These are phyloP conservation scores for Baccha elongata DNA, from an alignment of 2,888 invertebrate species.

Conservation along the genomic window DNA sequence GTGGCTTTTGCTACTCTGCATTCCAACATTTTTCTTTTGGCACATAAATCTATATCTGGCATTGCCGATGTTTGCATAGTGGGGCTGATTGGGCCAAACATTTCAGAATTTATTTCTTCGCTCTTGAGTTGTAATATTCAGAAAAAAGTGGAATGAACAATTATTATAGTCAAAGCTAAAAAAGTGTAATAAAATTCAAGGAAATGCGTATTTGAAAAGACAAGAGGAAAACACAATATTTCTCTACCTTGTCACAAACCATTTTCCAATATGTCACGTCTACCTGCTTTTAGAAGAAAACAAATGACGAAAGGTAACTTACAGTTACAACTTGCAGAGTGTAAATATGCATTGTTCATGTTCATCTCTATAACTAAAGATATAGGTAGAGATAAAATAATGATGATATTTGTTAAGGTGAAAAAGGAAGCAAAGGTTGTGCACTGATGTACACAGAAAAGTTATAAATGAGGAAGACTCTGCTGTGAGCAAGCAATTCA, in stretches of 20 bases:
- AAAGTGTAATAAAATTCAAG: background rate
- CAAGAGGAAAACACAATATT: slow-evolving; percentile 26
- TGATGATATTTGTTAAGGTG: background rate
- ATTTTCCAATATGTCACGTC: slow-evolving; percentile 32
- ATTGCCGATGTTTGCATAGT: slow-evolving; percentile 9
- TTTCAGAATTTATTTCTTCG: background rate
- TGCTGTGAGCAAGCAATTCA: background rate
- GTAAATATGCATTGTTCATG: slow-evolving; percentile 5
- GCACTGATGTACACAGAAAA: background rate
- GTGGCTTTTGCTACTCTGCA: slow-evolving; percentile 33
- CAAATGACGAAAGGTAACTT: background rate
- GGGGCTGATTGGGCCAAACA: background rate
- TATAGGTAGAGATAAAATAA: background rate
- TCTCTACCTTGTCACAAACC: slow-evolving; percentile 24
- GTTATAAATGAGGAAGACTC: background rate
- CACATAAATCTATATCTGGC: slow-evolving; percentile 54
- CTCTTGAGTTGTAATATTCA: slow-evolving; percentile 31
- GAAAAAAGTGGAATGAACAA: slow-evolving; percentile 53
- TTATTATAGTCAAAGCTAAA: background rate
- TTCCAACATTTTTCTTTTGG: slow-evolving; percentile 28
- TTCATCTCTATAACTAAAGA: background rate
- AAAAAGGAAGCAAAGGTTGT: background rate
- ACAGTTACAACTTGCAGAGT: background rate
- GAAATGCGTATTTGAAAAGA: background rate
- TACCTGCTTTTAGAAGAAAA: background rate